Base-by-base conservation (phyloP, 2,797 vertebrate species). In the Xenops minutus region DNA sequence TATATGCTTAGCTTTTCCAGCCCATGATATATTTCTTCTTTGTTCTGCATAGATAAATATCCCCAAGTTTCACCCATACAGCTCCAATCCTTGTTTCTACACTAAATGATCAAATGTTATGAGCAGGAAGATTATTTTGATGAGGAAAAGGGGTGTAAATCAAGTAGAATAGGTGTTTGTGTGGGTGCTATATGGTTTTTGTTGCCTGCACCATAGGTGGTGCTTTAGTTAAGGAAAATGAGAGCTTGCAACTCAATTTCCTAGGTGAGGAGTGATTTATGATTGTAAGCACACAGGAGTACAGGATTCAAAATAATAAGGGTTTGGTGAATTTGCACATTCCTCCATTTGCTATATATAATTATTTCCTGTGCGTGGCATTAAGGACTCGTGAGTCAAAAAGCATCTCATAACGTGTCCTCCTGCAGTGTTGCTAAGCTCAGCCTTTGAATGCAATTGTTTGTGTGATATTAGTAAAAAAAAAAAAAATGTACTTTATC, bases 261-360 rank as follows among this genome's bases (percentile, higher is more conserved):
- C 89, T 74, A 92, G 92, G 84, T 89, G 92, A 91, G 84, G 72
- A 87, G 88, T 92, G 94, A 95, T 95, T 97, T 94, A 91, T 82
- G 78, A 62, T 51, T 61, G 61, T 63, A 91, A 95, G 89, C 21
- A 85, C 49, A 36, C 18, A 74, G 32, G 29, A 74, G 10, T 30
- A 19, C 54, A 84, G 48, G 55, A 81, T 43, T 91, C 63, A 89
- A 91, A 94, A 94, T 93, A 93, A 94, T 76, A 94, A 93, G 74
- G 27, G 37, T 79, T 96, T 73, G 29, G 66, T 84, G 78, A 84
- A 88, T 93, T 93, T 91, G 22, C 44, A 85, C 63, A 67, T 46
- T 93, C 52, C 24, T 93, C 9, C 8, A 14, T 56, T 92, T 92
- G 44, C 63, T 82, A 24, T 36, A 55, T 61, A 34, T 78, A 86